phyloP scores from a whole-genome alignment of 2,113 vertebrate species.

The Halcyon malimbica region DNA sequence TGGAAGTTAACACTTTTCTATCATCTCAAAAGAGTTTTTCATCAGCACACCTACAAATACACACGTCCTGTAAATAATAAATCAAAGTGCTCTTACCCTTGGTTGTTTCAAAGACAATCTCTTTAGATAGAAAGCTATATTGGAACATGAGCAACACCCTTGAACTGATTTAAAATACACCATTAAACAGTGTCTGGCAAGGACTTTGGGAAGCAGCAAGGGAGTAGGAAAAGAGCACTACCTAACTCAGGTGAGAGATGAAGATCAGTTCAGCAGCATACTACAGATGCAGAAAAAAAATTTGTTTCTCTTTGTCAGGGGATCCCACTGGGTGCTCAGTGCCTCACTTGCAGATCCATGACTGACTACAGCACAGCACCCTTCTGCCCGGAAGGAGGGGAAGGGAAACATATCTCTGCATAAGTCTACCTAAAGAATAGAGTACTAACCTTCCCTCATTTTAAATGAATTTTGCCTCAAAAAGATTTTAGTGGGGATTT shows the following conservation, averaged over 20 bases:
- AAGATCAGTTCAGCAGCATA: neutral
- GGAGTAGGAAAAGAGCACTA: neutral
- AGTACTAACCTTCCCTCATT: neutral
- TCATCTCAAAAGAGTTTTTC: neutral
- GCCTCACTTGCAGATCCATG: accelerated
- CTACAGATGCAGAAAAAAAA: neutral
- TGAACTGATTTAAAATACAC: conserved; percentile 6
- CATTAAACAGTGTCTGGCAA: neutral
- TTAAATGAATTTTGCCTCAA: neutral
- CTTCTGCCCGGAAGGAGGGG: neutral
- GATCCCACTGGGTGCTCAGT: neutral
- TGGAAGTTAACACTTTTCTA: neutral
- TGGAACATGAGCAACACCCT: neutral
- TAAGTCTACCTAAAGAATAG: neutral
- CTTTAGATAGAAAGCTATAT: neutral
- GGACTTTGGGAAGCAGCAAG: neutral
- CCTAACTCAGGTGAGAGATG: neutral
- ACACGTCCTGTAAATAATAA: conserved; percentile 4
- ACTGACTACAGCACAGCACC: neutral
- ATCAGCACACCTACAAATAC: neutral
- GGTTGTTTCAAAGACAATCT: neutral
- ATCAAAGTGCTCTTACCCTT: neutral
- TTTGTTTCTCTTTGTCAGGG: neutral
- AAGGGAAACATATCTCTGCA: neutral
- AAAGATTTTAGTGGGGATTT: neutral